Percentiles rank a stretch among this genome's conserved stretches.
phyloP scores from a whole-genome alignment of 1,140 invertebrate genomes.

The Drosophila yakuba region DNA sequence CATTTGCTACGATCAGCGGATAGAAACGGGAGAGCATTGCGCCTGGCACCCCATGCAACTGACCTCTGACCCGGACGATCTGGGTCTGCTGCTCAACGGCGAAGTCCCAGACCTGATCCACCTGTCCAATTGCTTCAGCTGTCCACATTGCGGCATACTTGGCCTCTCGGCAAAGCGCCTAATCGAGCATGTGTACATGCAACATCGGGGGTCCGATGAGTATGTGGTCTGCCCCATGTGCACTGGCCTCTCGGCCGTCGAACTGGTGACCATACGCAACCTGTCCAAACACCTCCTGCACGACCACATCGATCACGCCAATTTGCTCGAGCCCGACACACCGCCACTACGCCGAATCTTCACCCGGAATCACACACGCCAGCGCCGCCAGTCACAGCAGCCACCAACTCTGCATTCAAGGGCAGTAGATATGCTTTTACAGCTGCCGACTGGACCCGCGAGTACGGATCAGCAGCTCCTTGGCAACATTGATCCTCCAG shows the following conservation, averaged over 20 bases:
- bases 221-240: constrained; percentile 71
- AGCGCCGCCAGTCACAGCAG: constrained; percentile 3
- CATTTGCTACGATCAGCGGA: constrained; percentile 55
- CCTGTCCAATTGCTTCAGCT: constrained; percentile 63
- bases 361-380: constrained; percentile 28
- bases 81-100: constrained; percentile 16
- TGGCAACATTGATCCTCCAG: not conserved
- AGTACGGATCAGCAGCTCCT: not conserved
- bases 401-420: not conserved
- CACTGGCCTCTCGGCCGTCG: constrained; percentile 34
- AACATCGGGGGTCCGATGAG: constrained; percentile 43
- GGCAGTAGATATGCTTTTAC: constrained; percentile 1
- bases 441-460: not conserved
- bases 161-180: constrained; percentile 57
- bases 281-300: constrained; percentile 55
- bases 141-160: constrained; percentile 54
- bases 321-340: constrained; percentile 55
- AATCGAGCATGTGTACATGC: constrained; percentile 54
- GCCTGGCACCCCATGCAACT: constrained; percentile 65
- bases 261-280: constrained; percentile 54
- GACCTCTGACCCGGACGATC: constrained; percentile 14
- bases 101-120: constrained; percentile 49
- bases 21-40: constrained; percentile 51
- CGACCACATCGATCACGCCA: constrained; percentile 67
- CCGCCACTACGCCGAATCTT: constrained; percentile 41